These are phyloP conservation scores for Anarhynchus alexandrinus DNA, from an alignment of 2,113 vertebrate species.

Conservation along the genomic window DNA sequence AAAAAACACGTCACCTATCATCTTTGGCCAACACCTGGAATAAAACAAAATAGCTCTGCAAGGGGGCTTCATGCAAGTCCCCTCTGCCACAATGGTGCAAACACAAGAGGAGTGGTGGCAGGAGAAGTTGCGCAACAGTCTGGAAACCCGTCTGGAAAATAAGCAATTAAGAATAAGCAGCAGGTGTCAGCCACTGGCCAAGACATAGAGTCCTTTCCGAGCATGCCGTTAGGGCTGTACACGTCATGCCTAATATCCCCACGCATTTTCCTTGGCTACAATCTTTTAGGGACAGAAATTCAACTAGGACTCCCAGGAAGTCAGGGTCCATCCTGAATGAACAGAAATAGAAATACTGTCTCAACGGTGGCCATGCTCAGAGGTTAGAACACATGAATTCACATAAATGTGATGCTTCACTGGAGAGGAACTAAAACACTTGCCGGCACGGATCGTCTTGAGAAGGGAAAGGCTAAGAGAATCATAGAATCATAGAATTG, in stretches of 20 bases:
- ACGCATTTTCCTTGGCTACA: neutral
- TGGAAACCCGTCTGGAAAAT: neutral
- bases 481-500: no score
- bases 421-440: neutral
- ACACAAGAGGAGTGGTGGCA: neutral
- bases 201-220: no score
- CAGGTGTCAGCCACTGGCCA: neutral
- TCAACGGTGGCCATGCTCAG: neutral
- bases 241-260: neutral
- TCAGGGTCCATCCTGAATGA: neutral
- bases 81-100: neutral
- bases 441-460: neutral
- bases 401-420: neutral
- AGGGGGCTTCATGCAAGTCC: neutral
- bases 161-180: neutral
- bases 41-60: neutral
- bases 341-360: neutral
- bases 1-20: neutral
- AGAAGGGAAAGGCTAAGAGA: neutral
- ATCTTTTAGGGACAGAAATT: neutral
- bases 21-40: neutral
- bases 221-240: rapidly evolving
- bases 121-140: neutral
- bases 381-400: neutral
- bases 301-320: neutral